phyloP scores from a whole-genome alignment of 2,888 invertebrate species.

The Hirtodrosophila duncani region DNA sequence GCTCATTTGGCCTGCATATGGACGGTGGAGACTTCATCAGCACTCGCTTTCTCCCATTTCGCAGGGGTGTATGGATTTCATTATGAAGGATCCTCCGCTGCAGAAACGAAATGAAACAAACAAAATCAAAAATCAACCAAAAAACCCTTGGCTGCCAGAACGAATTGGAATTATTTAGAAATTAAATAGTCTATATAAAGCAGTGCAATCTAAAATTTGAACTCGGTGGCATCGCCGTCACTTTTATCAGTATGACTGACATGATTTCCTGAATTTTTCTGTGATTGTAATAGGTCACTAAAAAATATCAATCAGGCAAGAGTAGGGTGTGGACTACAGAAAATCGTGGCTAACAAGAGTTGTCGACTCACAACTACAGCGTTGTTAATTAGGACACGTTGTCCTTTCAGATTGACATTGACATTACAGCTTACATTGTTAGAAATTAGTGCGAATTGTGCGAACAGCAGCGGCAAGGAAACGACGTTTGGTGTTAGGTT shows the following conservation, averaged over 20 bases:
- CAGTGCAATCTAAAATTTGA: neutral
- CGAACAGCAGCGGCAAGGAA: constrained; percentile 32
- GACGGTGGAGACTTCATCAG: constrained; percentile 44
- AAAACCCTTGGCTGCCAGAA: neutral
- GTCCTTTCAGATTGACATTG: no score
- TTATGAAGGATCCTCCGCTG: constrained; percentile 43
- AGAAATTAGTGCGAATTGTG: neutral
- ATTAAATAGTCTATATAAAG: constrained; percentile 6
- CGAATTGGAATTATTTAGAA: constrained; percentile 1
- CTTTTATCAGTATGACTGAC: no score
- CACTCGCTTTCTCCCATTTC: constrained; percentile 67
- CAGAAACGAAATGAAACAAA: constrained; percentile 19
- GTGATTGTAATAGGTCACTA: no score
- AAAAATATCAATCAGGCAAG: no score
- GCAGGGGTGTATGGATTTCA: constrained; percentile 55
- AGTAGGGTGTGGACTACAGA: no score
- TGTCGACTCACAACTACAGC: no score
- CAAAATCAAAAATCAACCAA: constrained; percentile 10
- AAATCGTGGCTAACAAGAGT: no score
- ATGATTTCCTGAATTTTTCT: no score
- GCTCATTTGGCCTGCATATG: constrained; percentile 7
- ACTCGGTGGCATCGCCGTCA: no score
- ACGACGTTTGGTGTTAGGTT: constrained; percentile 39
- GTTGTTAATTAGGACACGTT: no score
- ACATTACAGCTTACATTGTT: no score